Percentiles rank a stretch among this genome's conserved stretches.
Conservation (phyloP, 2,797 vertebrate genomes). For the Arctocebus calabarensis region DNA sequence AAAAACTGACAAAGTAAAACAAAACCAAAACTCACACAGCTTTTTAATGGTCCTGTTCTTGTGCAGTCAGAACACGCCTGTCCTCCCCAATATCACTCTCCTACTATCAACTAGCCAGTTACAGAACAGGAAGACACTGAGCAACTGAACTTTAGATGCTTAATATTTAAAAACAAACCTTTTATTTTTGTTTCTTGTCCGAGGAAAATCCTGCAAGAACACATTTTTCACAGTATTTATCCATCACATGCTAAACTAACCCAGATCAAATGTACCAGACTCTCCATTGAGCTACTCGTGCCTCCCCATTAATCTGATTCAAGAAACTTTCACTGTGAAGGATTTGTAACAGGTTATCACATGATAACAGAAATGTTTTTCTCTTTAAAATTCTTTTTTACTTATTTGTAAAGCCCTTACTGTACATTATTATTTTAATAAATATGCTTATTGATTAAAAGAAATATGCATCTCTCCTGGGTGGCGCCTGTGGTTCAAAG, state of each 20-base stretch:
- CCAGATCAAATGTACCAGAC: slow-evolving; percentile 67
- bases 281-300: not conserved
- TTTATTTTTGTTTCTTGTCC: slow-evolving; percentile 37
- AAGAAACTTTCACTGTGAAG: slow-evolving; percentile 53
- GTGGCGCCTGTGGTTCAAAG: too few species aligned
- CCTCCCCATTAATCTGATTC: slow-evolving; percentile 74
- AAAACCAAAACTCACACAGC: not conserved
- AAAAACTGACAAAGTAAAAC: not conserved
- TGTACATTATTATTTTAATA: not conserved
- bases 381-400: slow-evolving; percentile 62
- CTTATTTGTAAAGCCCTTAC: not conserved
- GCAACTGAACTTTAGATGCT: slow-evolving; percentile 36
- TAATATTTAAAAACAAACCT: slow-evolving; percentile 58
- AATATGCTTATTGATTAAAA: not conserved
- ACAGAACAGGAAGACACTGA: slow-evolving; percentile 64
- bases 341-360: slow-evolving; percentile 74
- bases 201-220: slow-evolving; percentile 22
- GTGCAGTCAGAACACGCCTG: too few species aligned
- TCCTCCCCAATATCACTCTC: not conserved
- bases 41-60: not conserved
- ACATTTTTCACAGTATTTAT: slow-evolving; percentile 65
- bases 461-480: not conserved
- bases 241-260: slow-evolving; percentile 53
- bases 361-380: slow-evolving; percentile 28
- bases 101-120: slow-evolving; percentile 72